Conservation (phyloP, 2,888 invertebrate genomes). For the Spilarctia lutea region DNA sequence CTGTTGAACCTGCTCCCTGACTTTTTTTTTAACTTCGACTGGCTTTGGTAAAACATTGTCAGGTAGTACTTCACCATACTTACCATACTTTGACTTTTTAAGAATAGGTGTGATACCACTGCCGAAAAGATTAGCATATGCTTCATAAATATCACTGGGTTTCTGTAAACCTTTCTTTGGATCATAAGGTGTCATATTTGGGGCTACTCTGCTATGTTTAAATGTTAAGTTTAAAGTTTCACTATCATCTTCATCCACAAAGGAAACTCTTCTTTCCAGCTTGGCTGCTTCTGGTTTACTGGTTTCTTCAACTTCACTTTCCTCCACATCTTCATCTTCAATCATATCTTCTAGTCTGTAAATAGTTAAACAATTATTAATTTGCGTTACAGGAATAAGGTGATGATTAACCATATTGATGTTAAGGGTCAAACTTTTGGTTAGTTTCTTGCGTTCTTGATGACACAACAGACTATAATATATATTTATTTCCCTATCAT, state of each 20-base stretch:
- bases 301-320: conserved; percentile 35
- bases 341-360: conserved; percentile 64
- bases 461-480: no score
- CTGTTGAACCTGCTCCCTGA: neutral
- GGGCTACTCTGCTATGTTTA: conserved; percentile 67
- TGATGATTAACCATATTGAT: neutral
- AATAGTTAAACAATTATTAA: conserved; percentile 13
- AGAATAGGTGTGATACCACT: conserved; percentile 72
- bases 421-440: neutral
- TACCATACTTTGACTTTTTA: conserved; percentile 72
- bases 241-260: conserved; percentile 75
- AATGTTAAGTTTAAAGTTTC: conserved; percentile 74
- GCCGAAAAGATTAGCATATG: conserved; percentile 61
- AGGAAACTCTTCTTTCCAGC: conserved; percentile 70
- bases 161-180: conserved; percentile 69
- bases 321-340: conserved; percentile 60
- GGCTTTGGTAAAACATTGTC: conserved; percentile 21
- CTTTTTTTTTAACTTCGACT: conserved; percentile 23
- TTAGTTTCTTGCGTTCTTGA: neutral
- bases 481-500: no score
- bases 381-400: neutral
- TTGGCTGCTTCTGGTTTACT: conserved; percentile 33
- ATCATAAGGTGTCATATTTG: conserved; percentile 60
- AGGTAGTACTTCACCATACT: conserved; percentile 12
- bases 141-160: conserved; percentile 80